These are phyloP conservation scores for Pantherophis guttatus DNA, from an alignment of 2,113 vertebrate species.

Conservation along the genomic window DNA sequence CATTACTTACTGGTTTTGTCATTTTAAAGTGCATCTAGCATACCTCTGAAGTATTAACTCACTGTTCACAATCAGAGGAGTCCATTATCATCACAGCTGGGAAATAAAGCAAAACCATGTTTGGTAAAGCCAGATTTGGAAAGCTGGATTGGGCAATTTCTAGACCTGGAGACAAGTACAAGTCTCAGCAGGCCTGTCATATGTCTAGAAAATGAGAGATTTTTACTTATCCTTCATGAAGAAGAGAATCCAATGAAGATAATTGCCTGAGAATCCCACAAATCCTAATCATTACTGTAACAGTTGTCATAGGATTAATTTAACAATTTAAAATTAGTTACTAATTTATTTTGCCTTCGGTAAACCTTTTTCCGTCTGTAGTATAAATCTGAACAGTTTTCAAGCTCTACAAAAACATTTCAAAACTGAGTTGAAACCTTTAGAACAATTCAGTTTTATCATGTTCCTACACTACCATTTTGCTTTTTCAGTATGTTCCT, in stretches of 20 bases:
- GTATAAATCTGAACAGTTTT: neutral
- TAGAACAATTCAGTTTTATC: neutral
- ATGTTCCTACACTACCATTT: neutral
- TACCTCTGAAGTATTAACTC: neutral
- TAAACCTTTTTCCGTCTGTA: neutral
- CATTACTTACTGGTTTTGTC: neutral
- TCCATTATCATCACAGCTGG: neutral
- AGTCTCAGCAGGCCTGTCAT: neutral
- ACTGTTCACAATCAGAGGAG: neutral
- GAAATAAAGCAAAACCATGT: neutral
- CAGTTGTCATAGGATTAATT: neutral
- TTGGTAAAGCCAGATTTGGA: neutral
- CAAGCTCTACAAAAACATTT: neutral
- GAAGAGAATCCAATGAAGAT: neutral
- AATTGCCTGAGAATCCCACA: neutral
- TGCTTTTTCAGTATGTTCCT: neutral
- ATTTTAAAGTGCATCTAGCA: neutral
- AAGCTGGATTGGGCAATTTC: neutral
- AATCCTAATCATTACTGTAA: neutral
- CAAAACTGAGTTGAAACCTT: neutral
- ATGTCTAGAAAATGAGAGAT: neutral
- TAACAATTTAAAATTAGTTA: neutral
- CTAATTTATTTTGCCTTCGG: neutral
- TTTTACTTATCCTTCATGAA: neutral
- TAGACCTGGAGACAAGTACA: neutral